Evolutionary conservation across 2,888 invertebrate genomes (phyloP).

Genomic region (Dermolepida albohirtum): DNA sequence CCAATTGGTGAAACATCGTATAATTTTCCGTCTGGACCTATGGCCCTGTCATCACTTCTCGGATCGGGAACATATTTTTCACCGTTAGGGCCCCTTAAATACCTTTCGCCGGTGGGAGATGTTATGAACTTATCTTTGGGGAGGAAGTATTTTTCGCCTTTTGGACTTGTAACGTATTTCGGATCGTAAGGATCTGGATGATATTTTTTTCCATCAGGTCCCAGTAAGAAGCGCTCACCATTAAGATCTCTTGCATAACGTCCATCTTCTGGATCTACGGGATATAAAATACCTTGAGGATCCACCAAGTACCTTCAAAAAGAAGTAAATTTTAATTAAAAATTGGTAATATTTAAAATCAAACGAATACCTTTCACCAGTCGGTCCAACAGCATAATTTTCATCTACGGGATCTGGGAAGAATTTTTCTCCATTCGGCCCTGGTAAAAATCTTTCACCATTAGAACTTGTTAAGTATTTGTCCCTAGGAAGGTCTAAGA

Average conservation of each 20-base stretch:
- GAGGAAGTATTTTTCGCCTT: slow-evolving; percentile 33
- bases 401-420: slow-evolving; percentile 40
- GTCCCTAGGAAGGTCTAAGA: slow-evolving; percentile 32
- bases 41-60: slow-evolving; percentile 30
- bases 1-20: slow-evolving; percentile 35
- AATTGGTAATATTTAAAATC: background rate
- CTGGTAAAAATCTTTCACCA: slow-evolving; percentile 37
- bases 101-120: slow-evolving; percentile 37
- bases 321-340: background rate
- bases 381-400: slow-evolving; percentile 35
- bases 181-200: slow-evolving; percentile 37
- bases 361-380: slow-evolving; percentile 16
- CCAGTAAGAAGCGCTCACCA: slow-evolving; percentile 36
- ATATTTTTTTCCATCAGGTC: slow-evolving; percentile 39
- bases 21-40: slow-evolving; percentile 35
- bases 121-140: slow-evolving; percentile 39
- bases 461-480: slow-evolving; percentile 36
- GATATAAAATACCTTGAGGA: slow-evolving; percentile 35
- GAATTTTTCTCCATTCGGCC: slow-evolving; percentile 35
- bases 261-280: slow-evolving; percentile 40
- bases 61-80: slow-evolving; percentile 41
- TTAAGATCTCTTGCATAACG: slow-evolving; percentile 33
- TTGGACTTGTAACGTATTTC: slow-evolving; percentile 36
- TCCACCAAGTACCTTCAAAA: slow-evolving; percentile 32
- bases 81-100: slow-evolving; percentile 36